These are phyloP conservation scores for Scytalopus superciliaris DNA, from an alignment of 2,113 vertebrate genomes.

Conservation along the genomic window DNA sequence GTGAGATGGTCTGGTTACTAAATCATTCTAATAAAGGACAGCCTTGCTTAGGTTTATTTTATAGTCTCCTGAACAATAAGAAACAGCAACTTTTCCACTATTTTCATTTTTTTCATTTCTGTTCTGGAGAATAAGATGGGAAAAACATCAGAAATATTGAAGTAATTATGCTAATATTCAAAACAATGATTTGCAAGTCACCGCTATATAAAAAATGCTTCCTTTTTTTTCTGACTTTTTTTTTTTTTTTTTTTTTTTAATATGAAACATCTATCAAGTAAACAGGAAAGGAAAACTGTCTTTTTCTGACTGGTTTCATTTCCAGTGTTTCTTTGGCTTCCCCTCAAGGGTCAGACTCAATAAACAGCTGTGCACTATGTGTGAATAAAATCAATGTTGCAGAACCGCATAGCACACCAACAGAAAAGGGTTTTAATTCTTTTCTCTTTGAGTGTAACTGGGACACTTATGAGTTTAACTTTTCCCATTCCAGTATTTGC, in stretches of 20 bases:
- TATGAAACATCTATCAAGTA: slow-evolving; percentile 61
- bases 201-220: not conserved
- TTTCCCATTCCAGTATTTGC: slow-evolving; percentile 45
- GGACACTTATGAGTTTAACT: slow-evolving; percentile 50
- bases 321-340: slow-evolving; percentile 65
- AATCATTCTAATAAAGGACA: slow-evolving; percentile 32
- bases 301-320: slow-evolving; percentile 65
- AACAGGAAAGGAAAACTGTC: slow-evolving; percentile 69
- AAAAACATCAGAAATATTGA: not conserved
- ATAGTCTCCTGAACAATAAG: not conserved
- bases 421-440: slow-evolving; percentile 36
- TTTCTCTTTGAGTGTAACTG: slow-evolving; percentile 49
- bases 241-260: not conserved
- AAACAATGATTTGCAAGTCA: slow-evolving; percentile 18
- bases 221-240: not conserved
- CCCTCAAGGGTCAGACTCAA: slow-evolving; percentile 71
- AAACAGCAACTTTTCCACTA: not conserved
- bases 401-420: slow-evolving; percentile 23
- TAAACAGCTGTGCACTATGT: slow-evolving; percentile 71
- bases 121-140: not conserved
- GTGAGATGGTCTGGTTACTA: not conserved
- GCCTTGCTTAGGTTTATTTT: slow-evolving; percentile 18
- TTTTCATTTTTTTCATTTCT: slow-evolving; percentile 4
- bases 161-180: slow-evolving; percentile 39
- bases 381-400: slow-evolving; percentile 69